Conservation (phyloP, 2,888 invertebrate genomes). For the Drosophila acutilabella region DNA sequence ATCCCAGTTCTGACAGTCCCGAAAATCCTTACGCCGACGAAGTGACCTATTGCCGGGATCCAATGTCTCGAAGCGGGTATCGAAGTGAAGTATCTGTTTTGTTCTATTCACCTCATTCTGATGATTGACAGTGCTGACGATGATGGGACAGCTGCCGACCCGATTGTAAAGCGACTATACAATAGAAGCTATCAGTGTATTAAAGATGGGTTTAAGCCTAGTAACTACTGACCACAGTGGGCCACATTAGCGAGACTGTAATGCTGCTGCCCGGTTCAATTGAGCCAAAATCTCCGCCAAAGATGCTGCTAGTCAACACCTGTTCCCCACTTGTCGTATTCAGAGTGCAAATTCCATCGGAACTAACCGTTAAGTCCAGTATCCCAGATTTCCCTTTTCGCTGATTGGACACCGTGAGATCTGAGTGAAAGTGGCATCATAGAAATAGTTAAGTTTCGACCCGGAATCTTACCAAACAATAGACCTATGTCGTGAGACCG, state of each 20-base stretch:
- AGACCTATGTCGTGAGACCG: conserved; percentile 80
- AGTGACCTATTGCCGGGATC: conserved; percentile 67
- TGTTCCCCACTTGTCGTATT: conserved; percentile 61
- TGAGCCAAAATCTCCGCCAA: conserved; percentile 81
- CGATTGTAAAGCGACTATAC: conserved; percentile 82
- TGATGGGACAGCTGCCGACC: conserved; percentile 80
- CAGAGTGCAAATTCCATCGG: conserved; percentile 75
- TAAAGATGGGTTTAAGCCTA: neutral
- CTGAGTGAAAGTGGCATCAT: conserved; percentile 42
- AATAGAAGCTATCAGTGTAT: conserved; percentile 3
- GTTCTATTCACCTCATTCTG: conserved; percentile 57
- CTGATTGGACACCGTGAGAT: conserved; percentile 70
- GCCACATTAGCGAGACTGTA: conserved; percentile 81
- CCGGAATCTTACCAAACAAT: conserved; percentile 76
- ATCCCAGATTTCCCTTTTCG: conserved; percentile 54
- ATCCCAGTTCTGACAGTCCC: conserved; percentile 84
- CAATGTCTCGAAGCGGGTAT: conserved; percentile 76
- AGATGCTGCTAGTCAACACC: conserved; percentile 64
- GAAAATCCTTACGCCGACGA: conserved; percentile 63
- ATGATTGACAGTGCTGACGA: conserved; percentile 63
- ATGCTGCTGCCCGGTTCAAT: conserved; percentile 72
- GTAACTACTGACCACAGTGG: conserved; percentile 76
- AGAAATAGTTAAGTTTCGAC: neutral
- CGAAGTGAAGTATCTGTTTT: conserved; percentile 69
- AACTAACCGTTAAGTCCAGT: conserved; percentile 66